A percentile compares a stretch with the other conserved stretches of the same genome.
Conservation (phyloP, 2,888 invertebrate species). For the Bombylius discolor region DNA sequence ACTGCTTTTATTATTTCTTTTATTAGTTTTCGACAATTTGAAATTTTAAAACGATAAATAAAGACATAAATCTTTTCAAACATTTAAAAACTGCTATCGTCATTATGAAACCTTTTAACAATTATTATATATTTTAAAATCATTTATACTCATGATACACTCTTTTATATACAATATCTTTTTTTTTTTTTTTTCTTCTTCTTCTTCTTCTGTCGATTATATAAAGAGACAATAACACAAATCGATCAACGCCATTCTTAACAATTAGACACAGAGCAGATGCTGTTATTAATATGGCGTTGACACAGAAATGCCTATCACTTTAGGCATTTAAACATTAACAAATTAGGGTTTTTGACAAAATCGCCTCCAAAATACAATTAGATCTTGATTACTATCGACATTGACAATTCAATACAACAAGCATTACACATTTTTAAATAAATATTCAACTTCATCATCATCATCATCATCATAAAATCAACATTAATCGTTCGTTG, state of each 20-base stretch:
- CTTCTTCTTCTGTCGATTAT: neutral
- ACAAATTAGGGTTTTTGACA: conserved; percentile 6
- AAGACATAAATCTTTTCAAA: no score
- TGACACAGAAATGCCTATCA: neutral
- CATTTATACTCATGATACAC: neutral
- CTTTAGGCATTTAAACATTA: neutral
- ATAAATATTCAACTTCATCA: no score
- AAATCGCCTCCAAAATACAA: conserved; percentile 9
- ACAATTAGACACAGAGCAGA: conserved; percentile 13
- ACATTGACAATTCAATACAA: conserved; percentile 5
- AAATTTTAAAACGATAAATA: no score
- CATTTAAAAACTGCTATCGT: no score
- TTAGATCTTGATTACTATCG: conserved; percentile 11
- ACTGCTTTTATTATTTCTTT: no score
- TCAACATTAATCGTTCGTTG: no score
- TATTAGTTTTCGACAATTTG: no score
- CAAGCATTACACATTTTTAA: no score
- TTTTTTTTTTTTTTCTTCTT: neutral
- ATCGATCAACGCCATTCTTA: conserved; percentile 11
- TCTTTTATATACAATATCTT: no score
- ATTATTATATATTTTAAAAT: neutral
- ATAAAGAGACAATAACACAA: neutral
- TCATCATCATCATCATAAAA: no score
- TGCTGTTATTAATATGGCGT: neutral
- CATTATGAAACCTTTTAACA: no score